phyloP scores from a whole-genome alignment of 2,888 invertebrate species.

The Pristionchus exspectatus region DNA sequence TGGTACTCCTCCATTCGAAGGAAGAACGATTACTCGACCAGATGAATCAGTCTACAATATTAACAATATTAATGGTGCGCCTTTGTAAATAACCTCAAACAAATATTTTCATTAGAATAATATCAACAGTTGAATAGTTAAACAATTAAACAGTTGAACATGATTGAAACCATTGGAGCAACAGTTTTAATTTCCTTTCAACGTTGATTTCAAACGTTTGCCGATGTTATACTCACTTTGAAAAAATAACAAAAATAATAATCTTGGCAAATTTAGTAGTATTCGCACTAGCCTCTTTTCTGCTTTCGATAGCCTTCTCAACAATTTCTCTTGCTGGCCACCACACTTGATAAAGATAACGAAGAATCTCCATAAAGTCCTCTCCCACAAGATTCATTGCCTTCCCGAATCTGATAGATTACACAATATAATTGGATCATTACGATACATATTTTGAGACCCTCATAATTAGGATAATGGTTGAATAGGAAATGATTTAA shows the following conservation, averaged over 20 bases:
- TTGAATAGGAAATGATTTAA: no score
- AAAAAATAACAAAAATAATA: background rate
- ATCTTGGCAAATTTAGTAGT: background rate
- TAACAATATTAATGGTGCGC: no score
- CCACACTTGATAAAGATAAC: slow-evolving; percentile 85
- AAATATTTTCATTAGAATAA: no score
- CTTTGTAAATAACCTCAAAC: no score
- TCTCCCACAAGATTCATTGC: slow-evolving; percentile 88
- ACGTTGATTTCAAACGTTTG: background rate
- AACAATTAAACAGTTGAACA: no score
- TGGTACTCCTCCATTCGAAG: slow-evolving; percentile 84
- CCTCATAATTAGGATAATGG: no score
- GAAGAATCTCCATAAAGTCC: slow-evolving; percentile 87
- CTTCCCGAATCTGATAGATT: slow-evolving; percentile 78
- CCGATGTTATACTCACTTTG: background rate
- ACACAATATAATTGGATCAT: background rate
- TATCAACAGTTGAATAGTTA: no score
- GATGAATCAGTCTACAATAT: slow-evolving; percentile 82
- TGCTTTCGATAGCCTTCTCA: slow-evolving; percentile 85
- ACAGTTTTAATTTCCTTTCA: background rate
- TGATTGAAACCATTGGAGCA: no score
- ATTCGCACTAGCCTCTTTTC: slow-evolving; percentile 80
- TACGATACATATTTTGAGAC: no score
- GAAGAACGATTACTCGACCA: slow-evolving; percentile 89
- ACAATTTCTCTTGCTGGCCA: slow-evolving; percentile 90